Percentiles rank a stretch among this genome's conserved stretches.
Evolutionary conservation across 2,888 invertebrate genomes (phyloP).

Genomic region (Automeris io): DNA sequence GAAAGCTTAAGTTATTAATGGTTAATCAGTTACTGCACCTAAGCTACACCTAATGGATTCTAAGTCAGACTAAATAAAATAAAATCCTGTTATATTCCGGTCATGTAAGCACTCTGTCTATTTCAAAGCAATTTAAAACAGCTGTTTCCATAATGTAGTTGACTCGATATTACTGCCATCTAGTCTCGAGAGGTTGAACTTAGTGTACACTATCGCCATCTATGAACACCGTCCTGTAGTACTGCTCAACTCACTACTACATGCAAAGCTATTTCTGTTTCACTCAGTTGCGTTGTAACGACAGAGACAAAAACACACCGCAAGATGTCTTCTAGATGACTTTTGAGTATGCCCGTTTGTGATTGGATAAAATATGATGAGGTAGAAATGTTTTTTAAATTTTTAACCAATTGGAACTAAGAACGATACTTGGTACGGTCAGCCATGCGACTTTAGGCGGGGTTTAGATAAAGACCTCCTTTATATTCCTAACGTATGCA

Average conservation of each 20-base stretch:
- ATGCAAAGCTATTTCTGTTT: constrained; percentile 34
- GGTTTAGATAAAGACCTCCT: constrained; percentile 61
- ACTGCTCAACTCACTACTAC: constrained; percentile 34
- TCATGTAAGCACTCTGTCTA: neutral
- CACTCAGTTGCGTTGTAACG: constrained; percentile 45
- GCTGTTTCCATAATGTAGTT: constrained; percentile 30
- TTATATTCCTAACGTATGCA: constrained; percentile 72
- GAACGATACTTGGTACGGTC: constrained; percentile 44
- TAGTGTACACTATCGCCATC: constrained; percentile 49
- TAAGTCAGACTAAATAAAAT: constrained; percentile 2
- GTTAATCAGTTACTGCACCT: too few species aligned
- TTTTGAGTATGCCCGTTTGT: constrained; percentile 49
- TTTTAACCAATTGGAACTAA: constrained; percentile 51
- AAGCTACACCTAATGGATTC: too few species aligned
- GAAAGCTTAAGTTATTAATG: too few species aligned
- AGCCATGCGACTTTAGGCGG: constrained; percentile 73
- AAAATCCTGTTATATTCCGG: constrained; percentile 3
- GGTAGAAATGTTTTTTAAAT: constrained; percentile 44
- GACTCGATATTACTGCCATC: constrained; percentile 36
- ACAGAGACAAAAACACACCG: constrained; percentile 47
- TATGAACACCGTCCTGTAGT: constrained; percentile 23
- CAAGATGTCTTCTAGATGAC: constrained; percentile 54
- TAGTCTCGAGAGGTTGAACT: constrained; percentile 38
- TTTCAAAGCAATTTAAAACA: constrained; percentile 22
- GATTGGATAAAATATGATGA: constrained; percentile 58